Conservation (phyloP, 2,888 invertebrate genomes). For the Lissocephala sabroskyi region DNA sequence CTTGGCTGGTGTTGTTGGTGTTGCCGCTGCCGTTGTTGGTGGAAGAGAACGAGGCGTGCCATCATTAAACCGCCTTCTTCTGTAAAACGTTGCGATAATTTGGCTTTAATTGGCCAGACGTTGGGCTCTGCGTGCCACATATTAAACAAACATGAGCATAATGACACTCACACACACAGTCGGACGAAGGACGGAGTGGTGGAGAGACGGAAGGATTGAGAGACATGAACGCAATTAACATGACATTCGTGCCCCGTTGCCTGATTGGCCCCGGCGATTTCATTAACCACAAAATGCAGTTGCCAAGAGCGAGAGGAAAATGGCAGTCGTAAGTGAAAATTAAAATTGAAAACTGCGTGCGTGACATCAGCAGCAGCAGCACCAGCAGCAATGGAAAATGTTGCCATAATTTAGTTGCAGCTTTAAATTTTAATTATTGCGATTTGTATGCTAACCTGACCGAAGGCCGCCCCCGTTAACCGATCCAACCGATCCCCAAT, state of each 20-base stretch:
- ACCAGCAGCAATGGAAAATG: too few relatives aligned
- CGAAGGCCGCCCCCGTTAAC: neutral
- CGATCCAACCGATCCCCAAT: conserved; percentile 16
- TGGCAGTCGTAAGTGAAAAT: conserved; percentile 37
- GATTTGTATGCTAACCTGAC: conserved; percentile 14
- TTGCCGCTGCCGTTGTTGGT: neutral
- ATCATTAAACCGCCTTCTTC: conserved; percentile 39
- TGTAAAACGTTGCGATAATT: conserved; percentile 45
- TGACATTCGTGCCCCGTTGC: conserved; percentile 42
- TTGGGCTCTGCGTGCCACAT: conserved; percentile 47
- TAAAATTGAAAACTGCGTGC: neutral
- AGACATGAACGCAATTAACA: conserved; percentile 44
- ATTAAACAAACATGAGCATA: conserved; percentile 62
- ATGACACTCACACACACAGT: conserved; percentile 24
- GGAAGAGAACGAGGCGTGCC: conserved; percentile 35
- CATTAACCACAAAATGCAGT: conserved; percentile 51
- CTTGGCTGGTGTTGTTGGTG: neutral
- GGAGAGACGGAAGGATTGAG: too few relatives aligned
- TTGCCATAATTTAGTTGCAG: conserved; percentile 44
- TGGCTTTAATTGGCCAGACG: conserved; percentile 58
- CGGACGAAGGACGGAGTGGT: too few relatives aligned
- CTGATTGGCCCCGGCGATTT: conserved; percentile 51
- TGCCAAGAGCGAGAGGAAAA: conserved; percentile 17
- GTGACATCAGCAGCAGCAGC: too few relatives aligned
- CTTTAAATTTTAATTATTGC: conserved; percentile 58